Conservation (phyloP, 2,113 vertebrate species). For the Sialia sialis region DNA sequence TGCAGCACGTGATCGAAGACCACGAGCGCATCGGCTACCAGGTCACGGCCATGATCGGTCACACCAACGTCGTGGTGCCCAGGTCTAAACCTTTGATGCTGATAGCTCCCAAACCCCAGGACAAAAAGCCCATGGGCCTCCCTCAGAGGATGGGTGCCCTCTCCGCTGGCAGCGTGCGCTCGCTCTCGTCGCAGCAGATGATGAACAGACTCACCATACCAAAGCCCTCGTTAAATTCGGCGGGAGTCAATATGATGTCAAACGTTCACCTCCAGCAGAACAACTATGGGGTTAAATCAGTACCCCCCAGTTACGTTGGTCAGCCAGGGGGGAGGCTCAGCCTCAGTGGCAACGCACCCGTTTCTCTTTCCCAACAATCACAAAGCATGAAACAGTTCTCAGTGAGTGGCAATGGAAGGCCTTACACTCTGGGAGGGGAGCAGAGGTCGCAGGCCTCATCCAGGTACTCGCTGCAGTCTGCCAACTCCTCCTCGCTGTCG, state of each 20-base stretch:
- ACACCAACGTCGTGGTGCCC: constrained; percentile 95
- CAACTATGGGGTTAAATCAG: constrained; percentile 83
- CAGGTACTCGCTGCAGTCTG: constrained; percentile 77
- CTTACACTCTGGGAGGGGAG: constrained; percentile 74
- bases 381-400: constrained; percentile 91
- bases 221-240: constrained; percentile 86
- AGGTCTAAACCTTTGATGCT: constrained; percentile 91
- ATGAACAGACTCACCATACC: constrained; percentile 86
- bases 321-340: constrained; percentile 84
- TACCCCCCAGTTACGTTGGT: constrained; percentile 74
- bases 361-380: constrained; percentile 88
- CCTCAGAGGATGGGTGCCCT: constrained; percentile 86
- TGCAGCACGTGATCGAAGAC: constrained; percentile 98
- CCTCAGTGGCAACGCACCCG: constrained; percentile 82
- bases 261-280: constrained; percentile 88
- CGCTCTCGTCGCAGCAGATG: constrained; percentile 87
- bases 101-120: constrained; percentile 87
- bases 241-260: constrained; percentile 83
- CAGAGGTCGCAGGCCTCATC: constrained; percentile 73
- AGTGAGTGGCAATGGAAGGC: constrained; percentile 79
- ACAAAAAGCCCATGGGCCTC: constrained; percentile 88
- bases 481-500: constrained; percentile 76
- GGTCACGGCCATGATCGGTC: constrained; percentile 98
- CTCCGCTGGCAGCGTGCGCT: constrained; percentile 79
- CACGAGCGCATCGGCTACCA: constrained; percentile 96